Evolutionary conservation across 2,797 vertebrate species (phyloP), one percentile per base, ranked within the genome.

Genomic region (Mus caroli): DNA sequence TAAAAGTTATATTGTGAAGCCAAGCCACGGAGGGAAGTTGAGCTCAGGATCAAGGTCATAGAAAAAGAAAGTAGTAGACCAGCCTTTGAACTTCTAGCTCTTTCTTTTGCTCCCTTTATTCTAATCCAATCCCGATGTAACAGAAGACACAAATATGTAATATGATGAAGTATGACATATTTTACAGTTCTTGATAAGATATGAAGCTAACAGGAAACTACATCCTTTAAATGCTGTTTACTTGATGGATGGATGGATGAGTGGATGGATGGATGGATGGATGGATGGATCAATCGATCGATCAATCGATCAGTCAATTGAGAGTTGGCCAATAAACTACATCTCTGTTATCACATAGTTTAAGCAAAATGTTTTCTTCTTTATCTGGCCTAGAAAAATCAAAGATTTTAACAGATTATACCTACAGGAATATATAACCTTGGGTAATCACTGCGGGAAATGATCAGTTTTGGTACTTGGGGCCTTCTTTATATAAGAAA

Each of bases 401-500:
- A 86, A 9, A 95, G 15, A 14, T 78, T 69, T 88, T 93, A 83
- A 26, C 11, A 40, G 67, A 17, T n/a, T 60, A 77, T 79, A 85
- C 88, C 5, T 62, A 69, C 15, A 9, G 17, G 31, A 13, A 84
- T 58, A 2, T 92, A 8, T 67, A 58, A 88, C 69, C 37, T 76
- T 91, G 73, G 43, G 88, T 94, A 91, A 10, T 13, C 76, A 58
- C 50, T 80, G 43, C 12, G 40, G 37, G 34, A 92, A 92, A 87
- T 85, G 8, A 90, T 95, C 8, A 73, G 54, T 86, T 91, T 94
- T 31, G 78, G n/a, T 88, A 20, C 43, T 86, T 76, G n/a, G 22
- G 1, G 88, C n/a, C 43, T 92, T 76, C 52, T 82, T 34, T 60
- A 6, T 82, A 83, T 17, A 94, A 75, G 37, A 96, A 95, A 93